Evolutionary conservation across 2,888 invertebrate species (phyloP).

Genomic region (Cremastinae sp.): DNA sequence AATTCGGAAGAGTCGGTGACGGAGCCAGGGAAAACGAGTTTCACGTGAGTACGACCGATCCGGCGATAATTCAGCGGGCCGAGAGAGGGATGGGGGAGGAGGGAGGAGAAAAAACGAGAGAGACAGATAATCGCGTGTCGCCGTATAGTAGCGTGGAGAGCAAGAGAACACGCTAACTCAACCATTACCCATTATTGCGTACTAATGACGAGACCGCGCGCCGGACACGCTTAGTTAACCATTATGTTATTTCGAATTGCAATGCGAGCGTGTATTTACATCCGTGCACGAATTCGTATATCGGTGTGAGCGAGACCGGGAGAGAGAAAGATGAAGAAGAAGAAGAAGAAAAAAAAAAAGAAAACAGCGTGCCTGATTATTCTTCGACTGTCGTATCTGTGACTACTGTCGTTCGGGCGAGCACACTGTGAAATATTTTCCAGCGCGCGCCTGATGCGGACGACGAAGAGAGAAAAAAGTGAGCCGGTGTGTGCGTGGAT

Average conservation of each 20-base stretch:
- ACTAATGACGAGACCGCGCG: slow-evolving; percentile 71
- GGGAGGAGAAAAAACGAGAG: background rate
- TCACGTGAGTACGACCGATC: no score
- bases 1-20: no score
- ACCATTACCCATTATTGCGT: slow-evolving; percentile 74
- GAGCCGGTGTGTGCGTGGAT: no score
- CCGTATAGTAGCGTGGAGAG: slow-evolving; percentile 55
- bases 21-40: no score
- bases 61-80: no score
- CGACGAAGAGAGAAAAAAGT: no score
- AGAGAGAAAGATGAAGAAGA: no score
- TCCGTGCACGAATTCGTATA: background rate
- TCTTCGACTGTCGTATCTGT: slow-evolving; percentile 29
- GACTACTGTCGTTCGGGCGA: slow-evolving; percentile 33
- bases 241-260: slow-evolving; percentile 65
- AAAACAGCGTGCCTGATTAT: slow-evolving; percentile 48
- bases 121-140: slow-evolving; percentile 55
- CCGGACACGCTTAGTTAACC: slow-evolving; percentile 73
- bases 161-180: slow-evolving; percentile 68
- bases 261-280: slow-evolving; percentile 9
- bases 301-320: no score
- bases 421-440: no score
- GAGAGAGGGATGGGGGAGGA: background rate
- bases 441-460: no score
- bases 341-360: slow-evolving; percentile 13